These are phyloP conservation scores for Platycheirus albimanus DNA, from an alignment of 2,888 invertebrate genomes.

Conservation along the genomic window DNA sequence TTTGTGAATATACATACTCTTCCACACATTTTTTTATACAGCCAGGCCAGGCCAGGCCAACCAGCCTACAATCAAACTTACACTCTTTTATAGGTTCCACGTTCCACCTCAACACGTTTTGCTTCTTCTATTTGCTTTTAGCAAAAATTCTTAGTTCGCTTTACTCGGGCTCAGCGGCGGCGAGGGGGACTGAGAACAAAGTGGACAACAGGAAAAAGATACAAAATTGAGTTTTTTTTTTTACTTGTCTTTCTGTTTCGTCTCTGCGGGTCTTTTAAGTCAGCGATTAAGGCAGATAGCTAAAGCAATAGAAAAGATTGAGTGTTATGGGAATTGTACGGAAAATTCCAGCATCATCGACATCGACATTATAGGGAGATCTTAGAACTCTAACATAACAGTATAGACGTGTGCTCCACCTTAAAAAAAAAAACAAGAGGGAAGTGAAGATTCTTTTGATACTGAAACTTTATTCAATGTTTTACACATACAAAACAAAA, in stretches of 20 bases:
- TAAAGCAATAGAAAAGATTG: neutral
- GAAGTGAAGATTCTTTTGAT: neutral
- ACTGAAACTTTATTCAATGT: slow-evolving; percentile 10
- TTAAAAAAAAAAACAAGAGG: slow-evolving; percentile 1
- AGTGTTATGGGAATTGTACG: neutral
- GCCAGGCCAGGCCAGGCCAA: too few relatives aligned
- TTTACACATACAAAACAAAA: neutral
- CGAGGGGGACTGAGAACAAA: too few relatives aligned
- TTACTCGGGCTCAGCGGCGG: too few relatives aligned
- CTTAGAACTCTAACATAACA: too few relatives aligned
- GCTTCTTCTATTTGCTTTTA: neutral
- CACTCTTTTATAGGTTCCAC: slow-evolving; percentile 4
- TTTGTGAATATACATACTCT: slow-evolving; percentile 30
- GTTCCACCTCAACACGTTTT: slow-evolving; percentile 26
- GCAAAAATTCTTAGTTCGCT: too few relatives aligned
- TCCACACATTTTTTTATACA: slow-evolving; percentile 3
- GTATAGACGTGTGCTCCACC: neutral
- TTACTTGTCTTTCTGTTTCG: neutral
- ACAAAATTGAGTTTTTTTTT: neutral
- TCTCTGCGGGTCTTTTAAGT: neutral
- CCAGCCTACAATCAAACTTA: slow-evolving; percentile 17
- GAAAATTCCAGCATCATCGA: slow-evolving; percentile 13
- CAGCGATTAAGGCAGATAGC: neutral
- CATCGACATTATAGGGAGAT: too few relatives aligned
- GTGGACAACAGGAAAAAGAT: slow-evolving; percentile 15